Percentiles rank a stretch among this genome's conserved stretches.
Conservation (phyloP, 30 jellyfish, hydroid and myxozoan genomes). For the Clytia hemisphaerica region DNA sequence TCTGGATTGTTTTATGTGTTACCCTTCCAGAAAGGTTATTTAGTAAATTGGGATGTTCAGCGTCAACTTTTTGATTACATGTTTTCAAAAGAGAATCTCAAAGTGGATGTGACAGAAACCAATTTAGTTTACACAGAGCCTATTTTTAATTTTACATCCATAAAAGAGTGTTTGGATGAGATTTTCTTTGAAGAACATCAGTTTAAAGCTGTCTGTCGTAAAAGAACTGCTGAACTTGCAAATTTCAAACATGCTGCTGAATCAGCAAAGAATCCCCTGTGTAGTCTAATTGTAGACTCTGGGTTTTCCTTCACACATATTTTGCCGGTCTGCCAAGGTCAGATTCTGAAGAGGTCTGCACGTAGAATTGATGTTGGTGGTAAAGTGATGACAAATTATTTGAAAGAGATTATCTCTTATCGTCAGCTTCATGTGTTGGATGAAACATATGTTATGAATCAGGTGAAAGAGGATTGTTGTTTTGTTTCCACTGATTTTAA, state of each 20-base stretch:
- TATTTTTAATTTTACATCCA: slow-evolving; percentile 76
- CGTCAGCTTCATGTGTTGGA: slow-evolving; percentile 94
- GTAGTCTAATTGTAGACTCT: slow-evolving; percentile 82
- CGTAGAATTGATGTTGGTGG: slow-evolving; percentile 92
- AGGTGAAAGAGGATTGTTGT: slow-evolving; percentile 91
- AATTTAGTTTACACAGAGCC: slow-evolving; percentile 71
- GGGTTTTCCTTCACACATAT: slow-evolving; percentile 94
- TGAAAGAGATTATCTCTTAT: slow-evolving; percentile 79
- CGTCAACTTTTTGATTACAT: slow-evolving; percentile 92
- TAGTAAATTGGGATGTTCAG: slow-evolving; percentile 96
- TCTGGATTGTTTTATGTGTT: slow-evolving; percentile 89
- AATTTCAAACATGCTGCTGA: slow-evolving; percentile 28
- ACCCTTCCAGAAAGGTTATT: slow-evolving; percentile 95
- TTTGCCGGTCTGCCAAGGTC: slow-evolving; percentile 83
- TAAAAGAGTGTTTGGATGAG: slow-evolving; percentile 94
- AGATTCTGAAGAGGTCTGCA: slow-evolving; percentile 56
- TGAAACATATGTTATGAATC: slow-evolving; percentile 87
- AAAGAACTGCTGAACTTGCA: slow-evolving; percentile 83
- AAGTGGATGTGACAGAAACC: slow-evolving; percentile 66
- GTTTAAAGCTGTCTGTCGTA: slow-evolving; percentile 58
- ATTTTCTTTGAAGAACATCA: slow-evolving; percentile 85
- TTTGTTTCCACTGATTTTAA: slow-evolving; percentile 64
- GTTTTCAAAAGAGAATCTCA: slow-evolving; percentile 67
- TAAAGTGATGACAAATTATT: slow-evolving; percentile 70
- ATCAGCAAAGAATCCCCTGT: slow-evolving; percentile 33